Conservation (phyloP, 2,888 invertebrate species). For the Apotomis turbidana region DNA sequence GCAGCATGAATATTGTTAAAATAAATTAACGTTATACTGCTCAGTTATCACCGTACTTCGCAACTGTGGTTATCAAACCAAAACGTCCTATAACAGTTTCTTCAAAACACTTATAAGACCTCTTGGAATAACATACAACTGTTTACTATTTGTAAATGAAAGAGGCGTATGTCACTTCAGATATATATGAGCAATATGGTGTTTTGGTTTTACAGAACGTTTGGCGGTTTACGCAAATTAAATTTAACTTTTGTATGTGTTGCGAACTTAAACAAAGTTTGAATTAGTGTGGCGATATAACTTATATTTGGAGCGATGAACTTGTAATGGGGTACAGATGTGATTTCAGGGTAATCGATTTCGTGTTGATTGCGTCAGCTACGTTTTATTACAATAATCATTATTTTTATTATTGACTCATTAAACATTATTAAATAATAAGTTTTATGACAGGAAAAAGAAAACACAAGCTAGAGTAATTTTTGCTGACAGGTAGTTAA, state of each 20-base stretch:
- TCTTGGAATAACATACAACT: background rate
- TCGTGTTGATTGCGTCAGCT: too few species aligned
- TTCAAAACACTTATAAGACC: background rate
- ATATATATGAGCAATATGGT: background rate
- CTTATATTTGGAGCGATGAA: conserved; percentile 18
- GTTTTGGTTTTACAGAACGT: background rate
- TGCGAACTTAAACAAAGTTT: conserved; percentile 25
- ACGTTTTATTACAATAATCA: too few species aligned
- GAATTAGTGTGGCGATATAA: conserved; percentile 11
- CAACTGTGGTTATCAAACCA: background rate
- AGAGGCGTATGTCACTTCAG: background rate
- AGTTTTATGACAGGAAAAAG: too few species aligned
- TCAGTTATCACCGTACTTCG: conserved; percentile 25
- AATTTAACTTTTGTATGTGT: conserved; percentile 32
- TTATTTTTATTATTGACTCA: too few species aligned
- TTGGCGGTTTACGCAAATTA: conserved; percentile 21
- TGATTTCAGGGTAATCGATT: background rate
- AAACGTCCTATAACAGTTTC: background rate
- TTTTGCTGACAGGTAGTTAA: too few species aligned
- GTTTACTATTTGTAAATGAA: background rate
- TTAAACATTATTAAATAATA: too few species aligned
- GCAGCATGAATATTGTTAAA: conserved; percentile 20
- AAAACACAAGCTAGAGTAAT: too few species aligned
- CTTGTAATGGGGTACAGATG: background rate
- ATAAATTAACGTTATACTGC: conserved; percentile 19